Conservation (phyloP, 2,888 invertebrate species). For the Dasysyrphus tricinctus region DNA sequence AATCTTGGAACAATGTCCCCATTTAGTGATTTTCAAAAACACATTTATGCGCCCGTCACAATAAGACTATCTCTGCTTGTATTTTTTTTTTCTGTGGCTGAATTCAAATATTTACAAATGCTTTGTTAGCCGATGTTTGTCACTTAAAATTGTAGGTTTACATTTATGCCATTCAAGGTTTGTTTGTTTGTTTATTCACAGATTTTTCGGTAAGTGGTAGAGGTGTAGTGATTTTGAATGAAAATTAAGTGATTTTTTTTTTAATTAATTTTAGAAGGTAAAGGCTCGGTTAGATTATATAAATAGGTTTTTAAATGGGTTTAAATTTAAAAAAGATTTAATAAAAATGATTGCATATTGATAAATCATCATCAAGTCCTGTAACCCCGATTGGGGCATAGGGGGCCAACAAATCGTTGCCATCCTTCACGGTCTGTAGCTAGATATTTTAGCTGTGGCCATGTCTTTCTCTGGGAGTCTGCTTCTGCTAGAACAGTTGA, state of each 20-base stretch:
- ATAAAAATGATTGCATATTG: too few species aligned
- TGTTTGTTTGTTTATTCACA: slow-evolving; percentile 20
- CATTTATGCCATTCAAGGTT: not conserved
- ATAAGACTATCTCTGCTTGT: slow-evolving; percentile 26
- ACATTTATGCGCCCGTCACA: slow-evolving; percentile 5
- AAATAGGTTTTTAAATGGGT: too few species aligned
- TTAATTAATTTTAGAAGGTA: not conserved
- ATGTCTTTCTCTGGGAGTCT: too few species aligned
- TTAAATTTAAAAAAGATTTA: too few species aligned
- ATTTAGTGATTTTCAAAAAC: slow-evolving; percentile 47
- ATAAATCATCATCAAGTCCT: too few species aligned
- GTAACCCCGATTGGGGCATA: too few species aligned
- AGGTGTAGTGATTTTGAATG: slow-evolving; percentile 5
- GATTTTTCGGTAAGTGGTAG: slow-evolving; percentile 25
- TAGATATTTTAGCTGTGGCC: too few species aligned
- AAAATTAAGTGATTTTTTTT: slow-evolving; percentile 7
- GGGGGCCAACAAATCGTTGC: too few species aligned
- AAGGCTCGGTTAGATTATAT: too few species aligned
- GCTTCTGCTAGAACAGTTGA: too few species aligned
- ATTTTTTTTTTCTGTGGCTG: slow-evolving; percentile 11
- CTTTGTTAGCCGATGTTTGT: slow-evolving; percentile 52
- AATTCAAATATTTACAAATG: slow-evolving; percentile 62
- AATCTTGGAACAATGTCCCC: slow-evolving; percentile 63
- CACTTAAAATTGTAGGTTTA: slow-evolving; percentile 11
- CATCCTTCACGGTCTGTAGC: too few species aligned